These are phyloP conservation scores for Toxostoma redivivum DNA, from an alignment of 2,113 vertebrate species.

Conservation along the genomic window DNA sequence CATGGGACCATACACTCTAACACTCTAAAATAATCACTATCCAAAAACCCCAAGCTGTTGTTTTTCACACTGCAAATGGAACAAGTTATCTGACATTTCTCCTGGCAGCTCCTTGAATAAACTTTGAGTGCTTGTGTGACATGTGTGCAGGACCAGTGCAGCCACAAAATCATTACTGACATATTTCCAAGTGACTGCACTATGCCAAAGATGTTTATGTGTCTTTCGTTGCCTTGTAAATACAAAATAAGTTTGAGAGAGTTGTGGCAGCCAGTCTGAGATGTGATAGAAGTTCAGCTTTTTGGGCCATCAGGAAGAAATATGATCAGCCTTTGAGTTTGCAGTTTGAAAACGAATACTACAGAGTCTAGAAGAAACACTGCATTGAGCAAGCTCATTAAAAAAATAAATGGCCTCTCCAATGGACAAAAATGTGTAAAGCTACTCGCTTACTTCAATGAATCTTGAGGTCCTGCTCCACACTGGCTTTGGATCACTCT, in stretches of 20 bases:
- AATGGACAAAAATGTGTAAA: not conserved
- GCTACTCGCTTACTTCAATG: not conserved
- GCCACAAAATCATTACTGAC: not conserved
- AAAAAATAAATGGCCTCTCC: accelerated
- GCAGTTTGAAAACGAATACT: not conserved
- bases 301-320: slow-evolving; percentile 33
- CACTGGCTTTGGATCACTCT: not conserved
- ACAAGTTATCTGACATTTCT: not conserved
- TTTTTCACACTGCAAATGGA: not conserved
- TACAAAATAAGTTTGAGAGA: not conserved
- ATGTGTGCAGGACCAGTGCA: accelerated
- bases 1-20: not conserved
- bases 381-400: not conserved
- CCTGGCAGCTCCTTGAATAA: not conserved
- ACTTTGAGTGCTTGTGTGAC: not conserved
- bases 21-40: not conserved
- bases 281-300: not conserved
- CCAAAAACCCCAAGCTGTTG: accelerated
- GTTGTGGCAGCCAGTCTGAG: not conserved
- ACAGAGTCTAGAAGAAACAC: not conserved
- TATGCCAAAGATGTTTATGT: slow-evolving; percentile 6
- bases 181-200: slow-evolving; percentile 9
- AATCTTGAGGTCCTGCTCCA: not conserved
- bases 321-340: not conserved
- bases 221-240: slow-evolving; percentile 47